Percentiles rank a stretch among this genome's conserved stretches.
phyloP scores from a whole-genome alignment of 2,113 vertebrate species.

The Emydocephalus ijimae region DNA sequence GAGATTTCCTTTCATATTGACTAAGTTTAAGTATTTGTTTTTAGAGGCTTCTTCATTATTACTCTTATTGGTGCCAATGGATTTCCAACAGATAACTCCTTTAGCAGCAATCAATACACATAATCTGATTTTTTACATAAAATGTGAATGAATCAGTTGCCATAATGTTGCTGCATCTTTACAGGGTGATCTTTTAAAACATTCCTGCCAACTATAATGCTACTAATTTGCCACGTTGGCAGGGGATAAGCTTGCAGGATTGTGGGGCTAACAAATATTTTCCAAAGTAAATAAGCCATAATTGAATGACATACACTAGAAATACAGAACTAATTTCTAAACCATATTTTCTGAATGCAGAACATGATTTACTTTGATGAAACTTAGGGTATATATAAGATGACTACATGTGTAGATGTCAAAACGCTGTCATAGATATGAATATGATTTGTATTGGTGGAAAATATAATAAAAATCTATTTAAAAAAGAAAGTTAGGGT shows the following conservation, averaged over 20 bases:
- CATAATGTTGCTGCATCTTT: slow-evolving; percentile 5
- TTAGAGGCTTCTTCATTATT: background rate
- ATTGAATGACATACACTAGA: background rate
- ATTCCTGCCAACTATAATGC: slow-evolving; percentile 1
- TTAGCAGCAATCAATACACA: background rate
- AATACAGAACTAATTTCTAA: slow-evolving; percentile 13
- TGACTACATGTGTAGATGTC: no score
- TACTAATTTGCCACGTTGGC: background rate
- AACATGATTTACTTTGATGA: background rate
- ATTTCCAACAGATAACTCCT: slow-evolving; percentile 10
- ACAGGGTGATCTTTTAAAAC: background rate
- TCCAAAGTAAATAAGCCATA: background rate
- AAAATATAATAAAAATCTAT: no score
- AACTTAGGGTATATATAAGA: background rate
- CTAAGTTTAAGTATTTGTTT: background rate
- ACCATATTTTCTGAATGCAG: background rate
- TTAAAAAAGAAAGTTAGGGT: no score
- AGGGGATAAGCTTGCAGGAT: background rate
- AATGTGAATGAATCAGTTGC: slow-evolving; percentile 22
- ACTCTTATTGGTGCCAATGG: background rate
- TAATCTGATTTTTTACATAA: background rate
- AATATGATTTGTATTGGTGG: no score
- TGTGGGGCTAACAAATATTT: background rate
- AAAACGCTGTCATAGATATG: no score
- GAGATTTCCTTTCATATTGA: background rate